These are phyloP conservation scores for Willisornis vidua DNA, from an alignment of 2,113 vertebrate species.

Conservation along the genomic window DNA sequence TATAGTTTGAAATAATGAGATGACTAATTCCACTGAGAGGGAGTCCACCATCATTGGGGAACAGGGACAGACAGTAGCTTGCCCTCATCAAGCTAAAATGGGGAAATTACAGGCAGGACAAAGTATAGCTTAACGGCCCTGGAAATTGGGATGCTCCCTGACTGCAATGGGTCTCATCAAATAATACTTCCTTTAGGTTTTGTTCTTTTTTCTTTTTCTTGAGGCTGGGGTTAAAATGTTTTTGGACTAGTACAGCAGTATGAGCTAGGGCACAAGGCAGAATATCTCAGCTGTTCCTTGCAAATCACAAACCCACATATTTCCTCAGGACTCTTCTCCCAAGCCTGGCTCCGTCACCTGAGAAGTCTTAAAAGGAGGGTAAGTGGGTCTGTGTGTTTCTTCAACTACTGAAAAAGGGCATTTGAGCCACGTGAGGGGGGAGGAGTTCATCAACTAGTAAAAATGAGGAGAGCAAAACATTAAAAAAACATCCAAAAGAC, in stretches of 20 bases:
- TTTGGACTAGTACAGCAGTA: neutral
- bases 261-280: neutral
- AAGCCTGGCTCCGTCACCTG: neutral
- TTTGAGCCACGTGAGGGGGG: neutral
- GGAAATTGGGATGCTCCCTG: neutral
- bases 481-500: fast-evolving
- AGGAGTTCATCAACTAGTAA: neutral
- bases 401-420: neutral
- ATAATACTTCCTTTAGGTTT: neutral
- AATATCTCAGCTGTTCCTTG: neutral
- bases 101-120: neutral
- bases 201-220: neutral
- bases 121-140: neutral
- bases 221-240: neutral
- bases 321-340: neutral
- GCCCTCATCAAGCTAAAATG: neutral
- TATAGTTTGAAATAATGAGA: neutral
- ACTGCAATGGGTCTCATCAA: neutral
- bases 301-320: neutral
- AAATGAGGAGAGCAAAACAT: neutral
- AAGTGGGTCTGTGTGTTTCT: neutral
- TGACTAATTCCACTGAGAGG: neutral
- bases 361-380: neutral
- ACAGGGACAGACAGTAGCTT: neutral
- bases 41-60: neutral